A percentile compares a stretch with the other conserved stretches of the same genome.
These are phyloP conservation scores for Papilio polytes DNA, from an alignment of 1,140 invertebrate species.

Conservation along the genomic window DNA sequence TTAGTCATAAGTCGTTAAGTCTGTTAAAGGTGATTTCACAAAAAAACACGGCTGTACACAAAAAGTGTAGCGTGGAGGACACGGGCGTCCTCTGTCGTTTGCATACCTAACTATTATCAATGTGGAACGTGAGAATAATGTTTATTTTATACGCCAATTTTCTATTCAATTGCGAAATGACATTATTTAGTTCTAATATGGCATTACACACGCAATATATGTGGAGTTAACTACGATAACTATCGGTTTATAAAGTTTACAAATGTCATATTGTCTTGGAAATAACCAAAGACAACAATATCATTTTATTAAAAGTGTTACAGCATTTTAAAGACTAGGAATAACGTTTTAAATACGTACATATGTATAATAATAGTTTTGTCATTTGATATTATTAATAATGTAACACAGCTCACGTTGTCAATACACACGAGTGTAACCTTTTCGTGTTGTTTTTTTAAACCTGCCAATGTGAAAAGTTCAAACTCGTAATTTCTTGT, in stretches of 20 bases:
- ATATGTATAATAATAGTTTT: too few relatives aligned
- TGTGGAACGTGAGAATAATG: conserved; percentile 71
- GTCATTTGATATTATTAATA: background rate
- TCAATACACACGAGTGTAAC: conserved; percentile 29
- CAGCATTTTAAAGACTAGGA: too few relatives aligned
- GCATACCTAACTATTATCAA: conserved; percentile 61
- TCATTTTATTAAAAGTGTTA: too few relatives aligned
- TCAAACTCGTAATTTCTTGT: conserved; percentile 17
- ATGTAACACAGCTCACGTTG: background rate
- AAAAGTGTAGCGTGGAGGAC: conserved; percentile 68
- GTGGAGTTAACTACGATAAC: background rate
- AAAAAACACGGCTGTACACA: conserved; percentile 61
- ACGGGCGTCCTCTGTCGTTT: conserved; percentile 61
- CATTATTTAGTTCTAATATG: conserved; percentile 1
- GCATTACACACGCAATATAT: background rate
- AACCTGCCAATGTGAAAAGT: conserved; percentile 22
- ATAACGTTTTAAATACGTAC: too few relatives aligned
- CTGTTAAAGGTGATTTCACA: conserved; percentile 69
- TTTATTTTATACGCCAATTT: conserved; percentile 24
- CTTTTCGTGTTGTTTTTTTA: conserved; percentile 29
- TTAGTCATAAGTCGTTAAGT: conserved; percentile 76
- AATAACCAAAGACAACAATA: too few relatives aligned
- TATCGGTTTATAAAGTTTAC: background rate
- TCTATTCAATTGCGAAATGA: background rate
- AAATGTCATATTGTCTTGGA: too few relatives aligned